These are phyloP conservation scores for Lepilemur ruficaudatus DNA, from an alignment of 2,797 vertebrate genomes.

Conservation along the genomic window DNA sequence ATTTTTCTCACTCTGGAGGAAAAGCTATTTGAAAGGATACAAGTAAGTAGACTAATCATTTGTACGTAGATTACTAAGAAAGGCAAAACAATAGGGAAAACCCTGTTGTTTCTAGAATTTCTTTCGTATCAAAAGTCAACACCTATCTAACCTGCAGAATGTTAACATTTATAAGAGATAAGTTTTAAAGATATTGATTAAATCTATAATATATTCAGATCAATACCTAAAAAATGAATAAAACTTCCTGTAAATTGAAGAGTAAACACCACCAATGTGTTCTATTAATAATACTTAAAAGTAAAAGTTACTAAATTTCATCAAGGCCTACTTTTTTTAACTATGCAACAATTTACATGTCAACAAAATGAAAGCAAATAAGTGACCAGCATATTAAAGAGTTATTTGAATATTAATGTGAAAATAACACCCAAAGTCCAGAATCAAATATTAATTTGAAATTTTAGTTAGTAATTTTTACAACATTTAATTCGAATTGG, in stretches of 20 bases:
- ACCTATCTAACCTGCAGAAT: neutral
- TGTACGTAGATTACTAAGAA: slow-evolving; percentile 47
- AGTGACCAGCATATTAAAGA: neutral
- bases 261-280: neutral
- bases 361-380: neutral
- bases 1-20: neutral
- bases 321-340: neutral
- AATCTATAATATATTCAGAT: neutral
- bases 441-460: neutral
- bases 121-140: neutral
- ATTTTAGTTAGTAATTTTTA: neutral
- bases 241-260: neutral
- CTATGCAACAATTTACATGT: neutral
- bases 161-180: neutral
- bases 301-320: neutral
- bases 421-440: neutral
- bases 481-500: neutral
- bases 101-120: neutral
- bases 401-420: neutral
- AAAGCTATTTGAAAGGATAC: slow-evolving; percentile 48
- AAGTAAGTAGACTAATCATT: slow-evolving; percentile 59
- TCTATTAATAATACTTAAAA: neutral
- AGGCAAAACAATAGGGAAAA: slow-evolving; percentile 25
- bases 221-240: neutral
- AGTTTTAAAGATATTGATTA: neutral